Percentiles rank a stretch among this genome's conserved stretches.
Evolutionary conservation across 2,888 invertebrate genomes (phyloP).

Genomic region (Melanchra persicariae): DNA sequence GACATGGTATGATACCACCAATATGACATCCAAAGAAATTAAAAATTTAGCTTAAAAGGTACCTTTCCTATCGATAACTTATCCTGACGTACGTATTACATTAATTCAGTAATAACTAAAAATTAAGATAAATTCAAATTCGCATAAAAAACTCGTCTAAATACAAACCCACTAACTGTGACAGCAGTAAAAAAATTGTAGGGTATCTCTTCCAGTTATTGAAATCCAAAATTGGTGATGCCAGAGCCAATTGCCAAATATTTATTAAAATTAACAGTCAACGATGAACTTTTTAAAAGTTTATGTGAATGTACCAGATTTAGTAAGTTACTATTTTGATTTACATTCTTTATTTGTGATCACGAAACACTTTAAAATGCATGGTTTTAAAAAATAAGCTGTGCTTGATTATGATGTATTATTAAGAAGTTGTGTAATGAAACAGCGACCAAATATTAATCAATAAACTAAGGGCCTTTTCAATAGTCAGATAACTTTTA

Average conservation of each 20-base stretch:
- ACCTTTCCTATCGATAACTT: no score
- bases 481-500: no score
- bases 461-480: no score
- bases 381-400: background rate
- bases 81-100: no score
- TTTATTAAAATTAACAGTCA: background rate
- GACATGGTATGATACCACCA: background rate
- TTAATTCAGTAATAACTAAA: no score
- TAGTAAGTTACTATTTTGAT: background rate
- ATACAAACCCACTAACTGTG: background rate
- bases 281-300: background rate
- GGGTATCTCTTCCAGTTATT: background rate
- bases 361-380: background rate
- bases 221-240: background rate
- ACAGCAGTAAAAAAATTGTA: background rate
- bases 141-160: background rate
- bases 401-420: background rate
- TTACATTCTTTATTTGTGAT: background rate
- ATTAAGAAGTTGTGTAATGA: background rate
- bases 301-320: background rate
- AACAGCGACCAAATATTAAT: no score
- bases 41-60: no score
- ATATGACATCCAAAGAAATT: no score
- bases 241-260: background rate
- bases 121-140: background rate